These are phyloP conservation scores for Emmelina monodactyla DNA, from an alignment of 2,888 invertebrate genomes.

Conservation along the genomic window DNA sequence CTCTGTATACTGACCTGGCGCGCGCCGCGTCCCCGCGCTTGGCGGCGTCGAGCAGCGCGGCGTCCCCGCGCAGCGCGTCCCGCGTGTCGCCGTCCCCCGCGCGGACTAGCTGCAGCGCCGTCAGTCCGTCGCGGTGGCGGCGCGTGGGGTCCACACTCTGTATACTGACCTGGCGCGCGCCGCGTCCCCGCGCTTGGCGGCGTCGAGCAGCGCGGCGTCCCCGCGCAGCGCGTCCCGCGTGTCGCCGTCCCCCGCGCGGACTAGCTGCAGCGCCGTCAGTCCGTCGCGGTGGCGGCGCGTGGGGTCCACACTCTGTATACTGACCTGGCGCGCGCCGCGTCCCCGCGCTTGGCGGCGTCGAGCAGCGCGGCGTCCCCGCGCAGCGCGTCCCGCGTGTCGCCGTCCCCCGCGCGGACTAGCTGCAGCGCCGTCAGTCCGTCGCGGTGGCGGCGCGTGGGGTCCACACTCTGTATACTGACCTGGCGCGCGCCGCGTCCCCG, in stretches of 20 bases:
- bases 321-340: constrained; percentile 44
- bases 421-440: constrained; percentile 95
- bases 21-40: constrained; percentile 71
- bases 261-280: constrained; percentile 90
- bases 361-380: constrained; percentile 91
- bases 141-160: constrained; percentile 93
- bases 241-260: constrained; percentile 89
- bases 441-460: constrained; percentile 91
- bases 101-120: constrained; percentile 89
- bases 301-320: no score
- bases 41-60: constrained; percentile 91
- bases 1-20: constrained; percentile 41
- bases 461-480: no score
- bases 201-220: constrained; percentile 92
- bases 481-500: constrained; percentile 44
- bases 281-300: constrained; percentile 95
- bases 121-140: constrained; percentile 94
- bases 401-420: constrained; percentile 87
- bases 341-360: constrained; percentile 87
- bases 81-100: constrained; percentile 94
- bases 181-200: constrained; percentile 77
- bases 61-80: constrained; percentile 89
- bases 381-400: constrained; percentile 91
- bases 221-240: constrained; percentile 92
- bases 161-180: constrained; percentile 42